These are phyloP conservation scores for Apamea epomidion DNA, from an alignment of 2,888 invertebrate species.

Conservation along the genomic window DNA sequence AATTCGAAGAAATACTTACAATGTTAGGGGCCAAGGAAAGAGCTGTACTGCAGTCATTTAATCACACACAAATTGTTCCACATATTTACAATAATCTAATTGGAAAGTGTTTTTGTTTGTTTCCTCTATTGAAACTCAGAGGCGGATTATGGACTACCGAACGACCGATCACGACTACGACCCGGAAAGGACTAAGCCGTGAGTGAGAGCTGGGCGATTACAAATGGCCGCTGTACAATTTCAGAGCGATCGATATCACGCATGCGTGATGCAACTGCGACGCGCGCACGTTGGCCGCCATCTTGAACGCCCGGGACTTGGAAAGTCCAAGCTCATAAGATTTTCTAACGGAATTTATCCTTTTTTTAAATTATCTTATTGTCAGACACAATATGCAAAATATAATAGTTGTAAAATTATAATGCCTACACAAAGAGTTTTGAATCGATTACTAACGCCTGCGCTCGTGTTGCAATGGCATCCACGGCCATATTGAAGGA, in stretches of 20 bases:
- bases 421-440: too few relatives aligned
- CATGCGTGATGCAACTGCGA: neutral
- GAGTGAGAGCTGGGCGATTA: neutral
- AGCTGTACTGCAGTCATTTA: too few relatives aligned
- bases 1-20: too few relatives aligned
- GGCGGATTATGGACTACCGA: neutral
- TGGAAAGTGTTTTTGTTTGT: neutral
- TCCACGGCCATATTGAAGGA: too few relatives aligned
- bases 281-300: neutral
- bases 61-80: too few relatives aligned
- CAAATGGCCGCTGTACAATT: neutral
- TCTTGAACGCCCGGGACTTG: neutral
- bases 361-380: neutral
- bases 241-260: neutral
- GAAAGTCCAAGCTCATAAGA: neutral
- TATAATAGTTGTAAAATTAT: neutral
- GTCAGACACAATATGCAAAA: neutral
- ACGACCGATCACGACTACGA: neutral
- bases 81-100: too few relatives aligned
- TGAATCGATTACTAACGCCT: too few relatives aligned
- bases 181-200: neutral
- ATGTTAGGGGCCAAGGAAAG: too few relatives aligned
- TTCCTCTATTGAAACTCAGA: too few relatives aligned
- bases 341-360: neutral
- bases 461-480: too few relatives aligned